A percentile compares a stretch with the other conserved stretches of the same genome.
phyloP scores from a whole-genome alignment of 2,113 vertebrate genomes.

The Ammospiza nelsoni region DNA sequence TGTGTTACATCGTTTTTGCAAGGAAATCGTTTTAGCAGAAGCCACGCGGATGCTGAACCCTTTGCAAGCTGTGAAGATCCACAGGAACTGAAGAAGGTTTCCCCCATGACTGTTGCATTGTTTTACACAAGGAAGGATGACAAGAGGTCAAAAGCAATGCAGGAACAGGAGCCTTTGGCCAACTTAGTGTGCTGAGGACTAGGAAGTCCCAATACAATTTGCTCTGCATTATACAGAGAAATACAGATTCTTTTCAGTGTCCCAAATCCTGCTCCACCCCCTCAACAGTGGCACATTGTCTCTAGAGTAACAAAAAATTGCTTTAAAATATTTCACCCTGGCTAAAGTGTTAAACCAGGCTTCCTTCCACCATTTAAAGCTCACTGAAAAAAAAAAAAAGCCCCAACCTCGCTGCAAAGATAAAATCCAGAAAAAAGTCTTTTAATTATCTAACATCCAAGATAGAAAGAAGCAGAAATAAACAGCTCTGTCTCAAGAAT shows the following conservation, averaged over 20 bases:
- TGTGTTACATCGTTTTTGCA: background rate
- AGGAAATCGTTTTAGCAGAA: conserved; percentile 49
- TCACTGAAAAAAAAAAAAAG: background rate
- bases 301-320: background rate
- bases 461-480: background rate
- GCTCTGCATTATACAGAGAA: background rate
- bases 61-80: conserved; percentile 35
- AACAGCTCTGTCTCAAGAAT: background rate
- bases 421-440: background rate
- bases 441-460: background rate
- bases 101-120: conserved; percentile 19
- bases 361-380: background rate
- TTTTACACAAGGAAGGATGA: conserved; percentile 10
- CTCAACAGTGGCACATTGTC: background rate
- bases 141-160: conserved; percentile 24
- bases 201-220: conserved; percentile 8
- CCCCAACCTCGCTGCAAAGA: background rate
- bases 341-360: conserved; percentile 4
- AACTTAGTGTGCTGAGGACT: background rate
- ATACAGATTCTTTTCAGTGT: background rate
- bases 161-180: conserved; percentile 17
- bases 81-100: conserved; percentile 39
- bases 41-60: background rate
- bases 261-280: background rate
- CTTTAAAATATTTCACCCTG: background rate